Percentiles rank a stretch among this genome's conserved stretches.
phyloP scores from a whole-genome alignment of 2,113 vertebrate genomes.

The Pseudopodoces humilis region DNA sequence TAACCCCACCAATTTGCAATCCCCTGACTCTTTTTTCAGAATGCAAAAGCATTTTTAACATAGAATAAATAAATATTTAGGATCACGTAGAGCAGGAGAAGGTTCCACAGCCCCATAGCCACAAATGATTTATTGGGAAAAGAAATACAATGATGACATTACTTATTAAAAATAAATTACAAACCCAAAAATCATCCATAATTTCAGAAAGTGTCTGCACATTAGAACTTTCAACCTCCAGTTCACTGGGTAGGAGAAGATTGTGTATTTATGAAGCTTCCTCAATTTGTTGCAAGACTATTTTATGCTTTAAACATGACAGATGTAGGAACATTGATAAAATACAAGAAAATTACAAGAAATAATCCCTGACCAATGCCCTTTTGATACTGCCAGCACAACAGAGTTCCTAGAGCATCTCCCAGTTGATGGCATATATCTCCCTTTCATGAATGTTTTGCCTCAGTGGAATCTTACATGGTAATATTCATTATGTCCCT shows the following conservation, averaged over 20 bases:
- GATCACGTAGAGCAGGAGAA: neutral
- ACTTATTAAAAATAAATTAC: neutral
- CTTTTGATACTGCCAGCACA: neutral
- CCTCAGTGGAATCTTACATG: neutral
- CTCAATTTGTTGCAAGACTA: neutral
- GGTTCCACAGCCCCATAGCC: neutral
- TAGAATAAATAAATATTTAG: neutral
- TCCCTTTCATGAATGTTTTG: neutral
- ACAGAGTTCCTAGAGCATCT: neutral
- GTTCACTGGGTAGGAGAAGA: neutral
- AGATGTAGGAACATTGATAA: neutral
- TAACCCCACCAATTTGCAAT: neutral
- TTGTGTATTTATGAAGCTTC: neutral
- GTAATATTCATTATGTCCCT: neutral
- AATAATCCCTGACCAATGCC: neutral
- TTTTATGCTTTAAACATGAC: neutral
- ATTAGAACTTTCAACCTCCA: neutral
- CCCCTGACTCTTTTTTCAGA: neutral
- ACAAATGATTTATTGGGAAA: neutral
- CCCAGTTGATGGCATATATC: neutral
- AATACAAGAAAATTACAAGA: neutral
- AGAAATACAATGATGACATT: neutral
- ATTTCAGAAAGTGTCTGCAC: neutral
- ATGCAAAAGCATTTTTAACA: neutral
- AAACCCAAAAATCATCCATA: neutral